Evolutionary conservation across 2,113 vertebrate genomes (phyloP).

Genomic region (Hydropotes inermis): DNA sequence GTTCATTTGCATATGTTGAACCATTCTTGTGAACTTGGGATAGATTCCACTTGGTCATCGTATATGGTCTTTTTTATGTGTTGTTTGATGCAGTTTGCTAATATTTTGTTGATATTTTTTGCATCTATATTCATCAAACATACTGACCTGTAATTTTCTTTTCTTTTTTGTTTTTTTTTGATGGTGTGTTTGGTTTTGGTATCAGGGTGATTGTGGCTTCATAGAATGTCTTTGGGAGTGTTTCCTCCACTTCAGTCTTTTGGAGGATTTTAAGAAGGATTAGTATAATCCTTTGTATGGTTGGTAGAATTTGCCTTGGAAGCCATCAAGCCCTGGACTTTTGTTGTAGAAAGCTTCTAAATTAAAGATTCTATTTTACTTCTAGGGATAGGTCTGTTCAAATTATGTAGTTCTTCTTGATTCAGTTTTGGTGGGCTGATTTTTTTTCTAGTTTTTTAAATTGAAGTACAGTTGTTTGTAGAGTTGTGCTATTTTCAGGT

Average conservation of each 20-base stretch:
- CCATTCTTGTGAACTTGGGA: not conserved
- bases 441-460: not conserved
- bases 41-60: not conserved
- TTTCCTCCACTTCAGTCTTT: not conserved
- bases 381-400: not conserved
- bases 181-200: not conserved
- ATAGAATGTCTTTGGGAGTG: not conserved
- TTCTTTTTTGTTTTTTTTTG: not conserved
- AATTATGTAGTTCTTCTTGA: not conserved
- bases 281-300: not conserved
- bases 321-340: not conserved
- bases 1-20: not conserved
- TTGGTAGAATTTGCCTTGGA: not conserved
- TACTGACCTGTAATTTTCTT: not conserved
- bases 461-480: not conserved
- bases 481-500: not conserved
- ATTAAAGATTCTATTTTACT: not conserved
- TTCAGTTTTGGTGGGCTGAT: not conserved
- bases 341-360: not conserved
- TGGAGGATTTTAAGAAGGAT: not conserved
- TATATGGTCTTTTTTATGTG: not conserved
- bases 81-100: not conserved
- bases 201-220: not conserved
- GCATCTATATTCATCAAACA: not conserved
- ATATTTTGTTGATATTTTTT: not conserved